A percentile compares a stretch with the other conserved stretches of the same genome.
Evolutionary conservation across 2,797 vertebrate species (phyloP).

Genomic region (Rallus crepitans): DNA sequence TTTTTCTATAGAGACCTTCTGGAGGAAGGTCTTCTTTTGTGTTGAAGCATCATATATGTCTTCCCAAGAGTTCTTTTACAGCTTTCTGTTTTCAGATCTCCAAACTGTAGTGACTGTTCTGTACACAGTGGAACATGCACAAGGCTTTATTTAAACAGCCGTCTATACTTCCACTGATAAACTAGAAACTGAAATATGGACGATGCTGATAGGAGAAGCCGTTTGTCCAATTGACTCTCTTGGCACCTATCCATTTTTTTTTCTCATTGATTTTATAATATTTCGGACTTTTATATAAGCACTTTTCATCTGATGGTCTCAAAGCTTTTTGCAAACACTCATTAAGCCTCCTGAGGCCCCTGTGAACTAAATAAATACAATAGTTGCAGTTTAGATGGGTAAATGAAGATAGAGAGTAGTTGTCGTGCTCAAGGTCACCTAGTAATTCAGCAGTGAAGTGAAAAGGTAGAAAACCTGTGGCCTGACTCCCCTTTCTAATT

Average conservation of each 20-base stretch:
- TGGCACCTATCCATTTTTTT: constrained; percentile 57
- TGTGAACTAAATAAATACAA: constrained; percentile 61
- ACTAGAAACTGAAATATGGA: constrained; percentile 51
- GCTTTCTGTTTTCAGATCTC: background rate
- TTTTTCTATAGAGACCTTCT: background rate
- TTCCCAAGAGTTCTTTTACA: background rate
- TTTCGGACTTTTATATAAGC: constrained; percentile 45
- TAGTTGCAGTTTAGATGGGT: constrained; percentile 37
- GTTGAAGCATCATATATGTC: background rate
- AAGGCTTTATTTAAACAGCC: constrained; percentile 63
- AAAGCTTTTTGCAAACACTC: constrained; percentile 69
- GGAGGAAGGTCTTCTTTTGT: constrained; percentile 3
- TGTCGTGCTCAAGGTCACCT: constrained; percentile 50
- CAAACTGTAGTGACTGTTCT: background rate
- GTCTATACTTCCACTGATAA: constrained; percentile 31
- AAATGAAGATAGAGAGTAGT: constrained; percentile 33
- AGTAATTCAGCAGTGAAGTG: background rate
- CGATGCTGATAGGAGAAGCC: constrained; percentile 55
- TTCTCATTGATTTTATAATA: constrained; percentile 53
- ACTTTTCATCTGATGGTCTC: constrained; percentile 64
- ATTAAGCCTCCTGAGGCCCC: constrained; percentile 64
- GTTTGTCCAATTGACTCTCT: constrained; percentile 37
- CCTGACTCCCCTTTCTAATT: background rate
- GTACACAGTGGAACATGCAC: constrained; percentile 6
- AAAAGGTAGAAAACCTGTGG: background rate